Conservation (phyloP, 2,888 invertebrate genomes). For the Pristionchus mayeri region DNA sequence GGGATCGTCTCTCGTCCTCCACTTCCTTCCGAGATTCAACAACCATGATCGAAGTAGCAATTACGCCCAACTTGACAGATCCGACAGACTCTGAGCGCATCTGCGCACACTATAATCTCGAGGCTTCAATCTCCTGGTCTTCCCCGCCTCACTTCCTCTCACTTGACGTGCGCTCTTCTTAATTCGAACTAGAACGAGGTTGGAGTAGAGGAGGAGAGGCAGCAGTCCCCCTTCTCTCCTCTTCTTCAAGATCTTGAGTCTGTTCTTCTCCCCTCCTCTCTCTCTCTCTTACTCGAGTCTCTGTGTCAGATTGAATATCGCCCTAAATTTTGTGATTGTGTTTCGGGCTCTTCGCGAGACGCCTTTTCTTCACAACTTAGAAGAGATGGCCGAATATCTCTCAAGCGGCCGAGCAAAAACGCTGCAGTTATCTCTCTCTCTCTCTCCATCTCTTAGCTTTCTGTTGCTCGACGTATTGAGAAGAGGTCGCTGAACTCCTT, state of each 20-base stretch:
- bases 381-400: constrained; percentile 25
- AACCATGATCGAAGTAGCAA: too few relatives aligned
- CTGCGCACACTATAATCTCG: too few relatives aligned
- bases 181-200: background rate
- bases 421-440: background rate
- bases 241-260: constrained; percentile 25
- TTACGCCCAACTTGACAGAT: too few relatives aligned
- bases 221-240: background rate
- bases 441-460: constrained; percentile 4
- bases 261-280: constrained; percentile 24
- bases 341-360: constrained; percentile 31
- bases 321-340: constrained; percentile 49
- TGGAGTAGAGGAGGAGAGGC: background rate
- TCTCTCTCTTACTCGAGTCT: constrained; percentile 27
- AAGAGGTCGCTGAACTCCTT: background rate
- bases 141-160: background rate
- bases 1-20: too few relatives aligned
- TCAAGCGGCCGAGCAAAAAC: constrained; percentile 5
- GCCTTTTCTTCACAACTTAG: background rate
- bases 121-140: too few relatives aligned
- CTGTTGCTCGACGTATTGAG: background rate
- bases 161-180: background rate
- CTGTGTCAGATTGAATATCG: constrained; percentile 48
- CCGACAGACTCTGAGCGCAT: too few relatives aligned
- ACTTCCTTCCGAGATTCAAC: too few relatives aligned